phyloP scores from a whole-genome alignment of 2,113 vertebrate species.

The Oceanites oceanicus region DNA sequence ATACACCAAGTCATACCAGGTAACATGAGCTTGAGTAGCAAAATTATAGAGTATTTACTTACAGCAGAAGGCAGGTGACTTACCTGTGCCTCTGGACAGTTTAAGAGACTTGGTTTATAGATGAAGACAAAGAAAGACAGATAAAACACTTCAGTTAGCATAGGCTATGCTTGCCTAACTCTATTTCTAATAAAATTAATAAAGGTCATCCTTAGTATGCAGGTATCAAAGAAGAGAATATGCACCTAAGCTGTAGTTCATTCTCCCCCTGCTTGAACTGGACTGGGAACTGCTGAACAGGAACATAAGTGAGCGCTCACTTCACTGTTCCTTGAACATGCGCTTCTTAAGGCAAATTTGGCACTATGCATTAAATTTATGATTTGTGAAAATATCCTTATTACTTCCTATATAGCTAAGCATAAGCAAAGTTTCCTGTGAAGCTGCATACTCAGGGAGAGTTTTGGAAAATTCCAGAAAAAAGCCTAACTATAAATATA shows the following conservation, averaged over 20 bases:
- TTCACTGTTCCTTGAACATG: accelerated
- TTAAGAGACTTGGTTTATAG: background rate
- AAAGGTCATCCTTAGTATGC: background rate
- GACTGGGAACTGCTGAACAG: background rate
- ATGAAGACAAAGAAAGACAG: background rate
- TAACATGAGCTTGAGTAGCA: accelerated
- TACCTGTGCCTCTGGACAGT: background rate
- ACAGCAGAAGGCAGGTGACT: background rate
- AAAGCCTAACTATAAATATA: background rate
- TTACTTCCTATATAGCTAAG: background rate
- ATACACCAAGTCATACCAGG: accelerated
- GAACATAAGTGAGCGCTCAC: background rate
- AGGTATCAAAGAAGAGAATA: background rate
- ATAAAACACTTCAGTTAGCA: background rate
- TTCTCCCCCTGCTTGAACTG: background rate
- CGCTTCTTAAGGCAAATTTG: background rate
- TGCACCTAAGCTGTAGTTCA: background rate
- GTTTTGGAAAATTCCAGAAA: background rate
- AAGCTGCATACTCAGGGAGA: background rate
- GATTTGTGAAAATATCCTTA: background rate
- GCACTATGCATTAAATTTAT: background rate
- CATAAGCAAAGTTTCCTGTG: background rate
- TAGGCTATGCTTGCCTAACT: background rate
- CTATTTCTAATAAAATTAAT: background rate
- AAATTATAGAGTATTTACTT: background rate